Evolutionary conservation across 2,888 invertebrate genomes (phyloP).

Genomic region (Anoncus sp.): DNA sequence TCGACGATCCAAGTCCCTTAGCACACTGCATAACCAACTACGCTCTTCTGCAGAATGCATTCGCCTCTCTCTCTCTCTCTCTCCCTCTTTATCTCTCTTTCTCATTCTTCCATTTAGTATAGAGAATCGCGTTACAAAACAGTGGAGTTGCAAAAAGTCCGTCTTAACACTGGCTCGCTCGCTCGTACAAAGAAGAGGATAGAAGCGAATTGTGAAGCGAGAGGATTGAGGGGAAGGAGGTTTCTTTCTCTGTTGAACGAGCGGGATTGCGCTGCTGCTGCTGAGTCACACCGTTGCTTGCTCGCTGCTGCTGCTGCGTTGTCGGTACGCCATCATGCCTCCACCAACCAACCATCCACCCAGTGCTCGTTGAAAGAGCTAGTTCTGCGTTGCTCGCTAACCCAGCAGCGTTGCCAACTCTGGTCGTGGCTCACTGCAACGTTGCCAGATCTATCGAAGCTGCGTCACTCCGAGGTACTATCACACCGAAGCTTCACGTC

Average conservation of each 20-base stretch:
- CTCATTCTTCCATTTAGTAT: constrained; percentile 67
- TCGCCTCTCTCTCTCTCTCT: constrained; percentile 17
- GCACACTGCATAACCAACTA: constrained; percentile 68
- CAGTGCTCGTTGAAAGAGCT: constrained; percentile 24
- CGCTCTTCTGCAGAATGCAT: constrained; percentile 45
- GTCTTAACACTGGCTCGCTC: constrained; percentile 65
- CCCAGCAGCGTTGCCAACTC: constrained; percentile 66
- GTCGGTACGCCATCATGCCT: constrained; percentile 68
- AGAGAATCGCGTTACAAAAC: constrained; percentile 80
- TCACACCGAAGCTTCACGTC: constrained; percentile 17
- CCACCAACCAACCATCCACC: constrained; percentile 35
- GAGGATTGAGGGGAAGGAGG: background rate
- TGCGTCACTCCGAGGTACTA: constrained; percentile 30
- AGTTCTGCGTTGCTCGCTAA: constrained; percentile 28
- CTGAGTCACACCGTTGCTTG: constrained; percentile 72
- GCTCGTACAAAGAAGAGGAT: constrained; percentile 53
- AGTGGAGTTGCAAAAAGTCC: constrained; percentile 76
- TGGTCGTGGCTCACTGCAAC: constrained; percentile 34
- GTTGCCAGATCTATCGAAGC: constrained; percentile 50
- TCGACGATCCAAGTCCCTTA: constrained; percentile 63
- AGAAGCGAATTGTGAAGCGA: constrained; percentile 5
- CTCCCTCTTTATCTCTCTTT: constrained; percentile 15
- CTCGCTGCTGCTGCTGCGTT: constrained; percentile 79
- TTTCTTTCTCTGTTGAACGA: constrained; percentile 48
- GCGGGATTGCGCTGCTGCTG: constrained; percentile 61